These are phyloP conservation scores for Zoanthus sansibaricus DNA, from an alignment of 92 coral and sea anemone species.

Conservation along the genomic window DNA sequence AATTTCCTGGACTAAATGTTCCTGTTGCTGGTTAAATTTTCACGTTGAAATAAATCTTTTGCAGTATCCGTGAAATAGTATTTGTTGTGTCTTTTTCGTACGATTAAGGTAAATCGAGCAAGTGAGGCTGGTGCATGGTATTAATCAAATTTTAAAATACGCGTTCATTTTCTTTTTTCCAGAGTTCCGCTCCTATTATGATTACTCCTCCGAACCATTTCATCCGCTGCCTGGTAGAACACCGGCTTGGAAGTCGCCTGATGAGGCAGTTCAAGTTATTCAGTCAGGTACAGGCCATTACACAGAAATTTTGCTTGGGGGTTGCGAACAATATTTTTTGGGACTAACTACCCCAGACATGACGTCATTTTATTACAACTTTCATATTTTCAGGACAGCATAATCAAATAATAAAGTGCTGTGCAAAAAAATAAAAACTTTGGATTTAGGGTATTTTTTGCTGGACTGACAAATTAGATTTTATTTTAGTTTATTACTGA, in stretches of 20 bases:
- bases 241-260: conserved; percentile 83
- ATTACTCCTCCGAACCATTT: conserved; percentile 81
- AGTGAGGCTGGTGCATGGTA: background rate
- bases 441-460: no score
- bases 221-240: conserved; percentile 84
- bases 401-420: no score
- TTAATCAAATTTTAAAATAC: background rate
- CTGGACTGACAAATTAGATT: no score
- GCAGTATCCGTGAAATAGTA: background rate
- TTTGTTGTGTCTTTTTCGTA: background rate
- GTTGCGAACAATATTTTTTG: no score
- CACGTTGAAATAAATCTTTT: no score
- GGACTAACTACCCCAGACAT: no score
- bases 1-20: background rate
- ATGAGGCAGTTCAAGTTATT: conserved; percentile 78
- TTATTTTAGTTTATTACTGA: no score
- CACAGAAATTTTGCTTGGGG: no score
- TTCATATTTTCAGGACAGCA: no score
- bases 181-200: conserved; percentile 68
- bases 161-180: background rate
- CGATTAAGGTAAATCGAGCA: background rate
- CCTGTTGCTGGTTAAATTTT: background rate
- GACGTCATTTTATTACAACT: no score
- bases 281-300: conserved; percentile 60
- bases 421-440: no score